Evolutionary conservation across 2,113 vertebrate genomes (phyloP), one percentile per base, ranked within the genome.

Genomic region (Mesoclemmys tuberculata): DNA sequence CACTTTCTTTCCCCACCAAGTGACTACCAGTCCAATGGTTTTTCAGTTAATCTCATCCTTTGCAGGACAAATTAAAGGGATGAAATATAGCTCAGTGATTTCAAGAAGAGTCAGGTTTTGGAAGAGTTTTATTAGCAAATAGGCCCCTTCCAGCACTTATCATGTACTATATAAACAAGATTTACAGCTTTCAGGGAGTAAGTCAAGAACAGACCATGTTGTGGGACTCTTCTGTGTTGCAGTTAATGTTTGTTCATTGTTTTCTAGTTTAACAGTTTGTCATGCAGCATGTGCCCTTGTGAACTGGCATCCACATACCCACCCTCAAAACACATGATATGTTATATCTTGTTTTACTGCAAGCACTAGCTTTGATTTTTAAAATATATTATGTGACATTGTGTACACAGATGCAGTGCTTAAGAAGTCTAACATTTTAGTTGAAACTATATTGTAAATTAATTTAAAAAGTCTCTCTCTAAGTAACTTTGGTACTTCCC

Each of bases 401-500:
- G 27, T 7, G 8, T 1, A 2, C 44, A 12, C 41, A 46, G 10
- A 2, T 74, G 7, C 31, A 84, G 46, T 80, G 10, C 49, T 86
- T 13, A 35, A 85, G 55, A 81, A 93, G 27, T 38, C 88, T 84
- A 27, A 61, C 2, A 3, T 11, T 4, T 79, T 5, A 38, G 55
- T 54, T 41, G 75, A 84, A 87, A 87, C 3, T 11, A 38, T 19
- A 16, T n/a, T 2, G 0, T 90, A 83, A 94, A 14, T 5, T 0
- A 0, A 82, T n/a, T 4, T 52, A 83, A 41, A 27, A 92, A 92
- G 58, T 58, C 1, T n/a, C 61, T 64, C 1, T 55, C 19, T 24
- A 48, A 90, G 6, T 80, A 31, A 11, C 56, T 92, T 0, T 0
- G 75, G 8, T 80, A 8, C 64, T 92, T 0, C 0, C 75, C 8